Base-by-base conservation (phyloP, 2,888 invertebrate species). In the Macroteleia sp. region DNA sequence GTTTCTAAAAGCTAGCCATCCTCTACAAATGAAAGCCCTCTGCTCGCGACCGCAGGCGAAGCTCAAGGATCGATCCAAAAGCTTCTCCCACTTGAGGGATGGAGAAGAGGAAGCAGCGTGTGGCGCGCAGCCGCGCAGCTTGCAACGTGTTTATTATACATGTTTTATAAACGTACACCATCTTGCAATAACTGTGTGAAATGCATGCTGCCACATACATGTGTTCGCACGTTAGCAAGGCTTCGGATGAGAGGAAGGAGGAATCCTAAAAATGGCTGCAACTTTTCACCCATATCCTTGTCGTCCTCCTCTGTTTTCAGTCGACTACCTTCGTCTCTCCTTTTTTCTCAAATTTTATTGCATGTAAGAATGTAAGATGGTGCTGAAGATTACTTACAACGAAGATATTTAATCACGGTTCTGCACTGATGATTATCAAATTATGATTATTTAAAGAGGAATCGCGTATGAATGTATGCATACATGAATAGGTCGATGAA, bases 91-190 rank as follows among this genome's bases (percentile, higher is more conserved):
- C 66, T 64, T 62, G 69, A 48, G 75, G 44, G 46, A 74, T 32
- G 67, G 67, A 74, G 67, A 74, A 17, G 32, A 52, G 69, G 42
- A 42, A 30, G 17, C 6, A 25, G 48, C 46, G 44, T 8, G 50
- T 30, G 22, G 32, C 44, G 79, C 81, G 81, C 81, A 71, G 62
- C 67, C 76, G 75, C 77, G n/a, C 34, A 44, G 30, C 76, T 74
- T 54, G 59, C 44, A 77, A 42, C 81, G 76, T 85, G 81, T 86
- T 85, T 85, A 83, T 86, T 83, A 83, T 83, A 83, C 82, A 82
- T 83, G 81, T 83, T 83, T 86, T 82, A 84, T 81, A 81, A 86
- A 83, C 77, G 80, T 69, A 69, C 70, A 78, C 67, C 57, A 57
- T 74, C 74, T 66, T 67, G 59, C 59, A 25, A 66, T 42, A 56